Percentiles rank a stretch among this genome's conserved stretches.
These are phyloP conservation scores for Procambarus virginalis DNA, from an alignment of 1,140 invertebrate species.

Conservation along the genomic window DNA sequence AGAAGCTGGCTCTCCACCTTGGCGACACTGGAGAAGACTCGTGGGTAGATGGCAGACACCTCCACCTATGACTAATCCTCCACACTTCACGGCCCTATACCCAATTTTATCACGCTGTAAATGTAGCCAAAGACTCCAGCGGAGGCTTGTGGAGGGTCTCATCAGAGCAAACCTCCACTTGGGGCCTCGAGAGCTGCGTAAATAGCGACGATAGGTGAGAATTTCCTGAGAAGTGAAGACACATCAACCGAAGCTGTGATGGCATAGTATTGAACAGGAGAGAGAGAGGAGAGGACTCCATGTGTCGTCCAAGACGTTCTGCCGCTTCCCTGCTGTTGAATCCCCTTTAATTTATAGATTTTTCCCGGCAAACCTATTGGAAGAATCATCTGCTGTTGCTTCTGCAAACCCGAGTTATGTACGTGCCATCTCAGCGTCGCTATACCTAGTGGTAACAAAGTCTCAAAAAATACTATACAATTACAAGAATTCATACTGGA, in stretches of 20 bases:
- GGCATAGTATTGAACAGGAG: slow-evolving; percentile 58
- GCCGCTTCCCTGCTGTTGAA: slow-evolving; percentile 41
- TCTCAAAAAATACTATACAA: no score
- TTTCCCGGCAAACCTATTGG: slow-evolving; percentile 34
- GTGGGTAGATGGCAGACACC: slow-evolving; percentile 50
- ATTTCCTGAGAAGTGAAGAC: slow-evolving; percentile 47
- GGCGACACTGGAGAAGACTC: slow-evolving; percentile 51
- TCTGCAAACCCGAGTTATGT: no score
- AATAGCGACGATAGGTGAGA: neutral
- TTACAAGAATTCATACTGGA: no score
- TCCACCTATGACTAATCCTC: slow-evolving; percentile 55
- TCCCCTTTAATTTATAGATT: slow-evolving; percentile 67
- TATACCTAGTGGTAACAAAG: no score
- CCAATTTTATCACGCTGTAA: slow-evolving; percentile 25
- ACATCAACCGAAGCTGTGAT: slow-evolving; percentile 41
- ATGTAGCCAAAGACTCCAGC: neutral
- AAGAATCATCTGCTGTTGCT: neutral
- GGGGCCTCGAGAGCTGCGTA: neutral
- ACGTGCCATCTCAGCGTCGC: no score
- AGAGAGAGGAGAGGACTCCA: slow-evolving; percentile 42
- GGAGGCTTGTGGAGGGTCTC: neutral
- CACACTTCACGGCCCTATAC: slow-evolving; percentile 39
- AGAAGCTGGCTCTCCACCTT: slow-evolving; percentile 26
- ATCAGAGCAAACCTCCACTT: neutral
- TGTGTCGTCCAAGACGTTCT: slow-evolving; percentile 57